phyloP scores from a whole-genome alignment of 2,888 invertebrate genomes.

The Chironomus riparius region DNA sequence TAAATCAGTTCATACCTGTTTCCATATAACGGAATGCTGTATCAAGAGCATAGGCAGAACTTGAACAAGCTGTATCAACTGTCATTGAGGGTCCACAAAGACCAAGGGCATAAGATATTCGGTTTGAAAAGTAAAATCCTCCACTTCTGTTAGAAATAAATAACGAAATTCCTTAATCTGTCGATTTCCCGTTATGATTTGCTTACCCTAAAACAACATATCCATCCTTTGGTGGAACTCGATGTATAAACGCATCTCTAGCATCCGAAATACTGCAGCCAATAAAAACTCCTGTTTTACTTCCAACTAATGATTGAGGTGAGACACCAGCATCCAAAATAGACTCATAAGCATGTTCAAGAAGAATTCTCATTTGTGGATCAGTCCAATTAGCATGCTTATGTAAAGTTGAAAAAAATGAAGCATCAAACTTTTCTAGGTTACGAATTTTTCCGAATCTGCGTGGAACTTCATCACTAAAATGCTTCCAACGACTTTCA shows the following conservation, averaged over 20 bases:
- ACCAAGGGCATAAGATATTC: slow-evolving; percentile 52
- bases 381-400: slow-evolving; percentile 45
- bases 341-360: slow-evolving; percentile 52
- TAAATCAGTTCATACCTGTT: not conserved
- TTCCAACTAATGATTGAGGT: slow-evolving; percentile 55
- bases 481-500: slow-evolving; percentile 41
- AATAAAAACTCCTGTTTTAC: slow-evolving; percentile 62
- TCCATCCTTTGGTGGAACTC: slow-evolving; percentile 49
- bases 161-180: too few species aligned
- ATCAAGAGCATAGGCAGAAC: slow-evolving; percentile 70
- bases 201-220: slow-evolving; percentile 41
- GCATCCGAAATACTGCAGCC: slow-evolving; percentile 64
- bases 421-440: slow-evolving; percentile 45
- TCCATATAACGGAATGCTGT: slow-evolving; percentile 42
- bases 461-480: slow-evolving; percentile 44
- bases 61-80: slow-evolving; percentile 84
- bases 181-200: too few species aligned
- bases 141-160: not conserved
- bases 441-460: slow-evolving; percentile 44
- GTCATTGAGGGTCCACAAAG: slow-evolving; percentile 74
- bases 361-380: slow-evolving; percentile 48
- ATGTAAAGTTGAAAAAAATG: slow-evolving; percentile 44
- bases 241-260: slow-evolving; percentile 59
- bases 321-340: slow-evolving; percentile 65
- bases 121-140: not conserved